phyloP scores from a whole-genome alignment of 2,797 vertebrate species.

The Oophaga sylvatica region DNA sequence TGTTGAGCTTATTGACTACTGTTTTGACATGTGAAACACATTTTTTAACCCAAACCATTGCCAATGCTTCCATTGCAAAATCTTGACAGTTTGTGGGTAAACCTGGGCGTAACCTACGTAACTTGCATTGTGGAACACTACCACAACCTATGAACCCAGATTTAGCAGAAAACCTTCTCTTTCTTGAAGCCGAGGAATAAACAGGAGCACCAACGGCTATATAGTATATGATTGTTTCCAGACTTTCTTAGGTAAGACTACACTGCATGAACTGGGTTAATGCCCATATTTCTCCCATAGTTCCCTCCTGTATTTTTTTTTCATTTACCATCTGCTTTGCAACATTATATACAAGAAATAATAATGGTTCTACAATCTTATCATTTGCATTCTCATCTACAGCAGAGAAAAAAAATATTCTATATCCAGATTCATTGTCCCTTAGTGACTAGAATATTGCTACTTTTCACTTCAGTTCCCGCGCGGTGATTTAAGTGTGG shows the following conservation, averaged over 20 bases:
- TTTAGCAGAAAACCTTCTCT: too few relatives aligned
- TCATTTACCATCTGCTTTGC: conserved; percentile 35
- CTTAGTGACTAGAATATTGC: conserved; percentile 55
- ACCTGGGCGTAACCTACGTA: too few relatives aligned
- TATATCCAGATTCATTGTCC: conserved; percentile 42
- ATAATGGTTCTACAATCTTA: conserved; percentile 45
- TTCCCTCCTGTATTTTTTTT: conserved; percentile 1
- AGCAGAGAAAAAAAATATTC: conserved; percentile 29
- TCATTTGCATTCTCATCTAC: conserved; percentile 48
- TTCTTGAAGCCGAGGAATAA: too few relatives aligned
- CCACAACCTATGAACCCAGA: too few relatives aligned
- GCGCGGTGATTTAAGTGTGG: conserved; percentile 36
- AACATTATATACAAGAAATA: conserved; percentile 39
- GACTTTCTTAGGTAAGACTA: neutral
- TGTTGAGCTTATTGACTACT: too few relatives aligned
- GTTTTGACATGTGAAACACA: too few relatives aligned
- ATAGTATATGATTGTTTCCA: too few relatives aligned
- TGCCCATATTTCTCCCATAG: conserved; percentile 9
- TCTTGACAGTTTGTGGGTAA: too few relatives aligned
- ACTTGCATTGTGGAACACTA: too few relatives aligned
- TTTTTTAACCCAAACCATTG: too few relatives aligned
- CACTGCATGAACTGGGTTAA: conserved; percentile 7
- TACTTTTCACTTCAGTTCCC: conserved; percentile 32
- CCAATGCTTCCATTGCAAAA: too few relatives aligned
- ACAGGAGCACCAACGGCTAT: too few relatives aligned